Conservation (phyloP, 2,888 invertebrate species). For the Acanthacorydalis orientalis region DNA sequence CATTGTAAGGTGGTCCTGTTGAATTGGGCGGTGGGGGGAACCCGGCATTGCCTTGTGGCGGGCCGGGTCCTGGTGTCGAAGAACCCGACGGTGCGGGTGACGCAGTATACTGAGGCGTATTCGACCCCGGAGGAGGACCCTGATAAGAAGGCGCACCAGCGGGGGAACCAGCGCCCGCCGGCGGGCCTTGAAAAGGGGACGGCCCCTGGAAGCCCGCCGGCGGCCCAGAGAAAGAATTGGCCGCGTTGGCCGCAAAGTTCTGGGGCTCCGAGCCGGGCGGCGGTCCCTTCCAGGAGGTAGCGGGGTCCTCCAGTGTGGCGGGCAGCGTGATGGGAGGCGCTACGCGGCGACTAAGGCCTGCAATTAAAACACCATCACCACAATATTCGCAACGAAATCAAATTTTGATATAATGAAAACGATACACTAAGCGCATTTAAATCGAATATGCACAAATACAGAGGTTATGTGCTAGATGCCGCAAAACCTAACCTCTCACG, state of each 20-base stretch:
- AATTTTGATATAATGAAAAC: background rate
- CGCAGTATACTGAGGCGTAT: conserved; percentile 69
- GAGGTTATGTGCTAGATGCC: conserved; percentile 18
- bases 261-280: conserved; percentile 46
- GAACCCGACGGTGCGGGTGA: conserved; percentile 71
- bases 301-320: conserved; percentile 58
- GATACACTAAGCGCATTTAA: background rate
- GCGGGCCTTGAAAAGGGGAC: conserved; percentile 46
- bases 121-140: conserved; percentile 55
- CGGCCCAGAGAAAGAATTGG: conserved; percentile 43
- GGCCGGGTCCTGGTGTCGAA: conserved; percentile 63
- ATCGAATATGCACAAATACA: conserved; percentile 1
- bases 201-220: conserved; percentile 33
- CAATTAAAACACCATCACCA: conserved; percentile 14
- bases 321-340: conserved; percentile 46
- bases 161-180: conserved; percentile 58
- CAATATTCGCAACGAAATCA: background rate
- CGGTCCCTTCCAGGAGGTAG: conserved; percentile 65
- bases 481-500: conserved; percentile 17
- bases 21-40: conserved; percentile 35
- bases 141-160: conserved; percentile 54
- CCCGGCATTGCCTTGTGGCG: conserved; percentile 34
- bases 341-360: conserved; percentile 74
- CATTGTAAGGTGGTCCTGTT: conserved; percentile 45
- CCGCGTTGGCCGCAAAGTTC: conserved; percentile 43